Base-by-base conservation (phyloP, 2,113 vertebrate species). In the Pedetes capensis region DNA sequence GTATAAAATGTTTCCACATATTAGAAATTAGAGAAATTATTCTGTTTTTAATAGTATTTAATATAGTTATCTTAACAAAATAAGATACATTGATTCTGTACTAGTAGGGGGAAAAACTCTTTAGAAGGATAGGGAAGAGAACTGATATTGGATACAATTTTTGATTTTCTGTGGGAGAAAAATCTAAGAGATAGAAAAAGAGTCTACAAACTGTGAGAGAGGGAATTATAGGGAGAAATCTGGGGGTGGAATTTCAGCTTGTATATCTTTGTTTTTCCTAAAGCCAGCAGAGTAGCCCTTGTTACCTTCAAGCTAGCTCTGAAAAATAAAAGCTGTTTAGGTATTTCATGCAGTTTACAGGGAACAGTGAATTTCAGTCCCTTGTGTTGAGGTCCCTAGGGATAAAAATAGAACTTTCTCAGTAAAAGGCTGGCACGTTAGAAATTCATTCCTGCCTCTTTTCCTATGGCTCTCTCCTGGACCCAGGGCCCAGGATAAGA, bases 321-420 rank as follows among this genome's bases (percentile, higher is more conserved):
- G 64, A 90, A 87, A 95, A 88, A 88, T 79, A 78, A 93, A 95
- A 96, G 64, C 88, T 59, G 6, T 81, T 95, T 94, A 95, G 87
- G 81, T 92, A 92, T 76, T 96, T 92, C 95, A 90, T 53, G 27
- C 85, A 64, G 2, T 94, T 97, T 86, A 86, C 47, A 94, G 68
- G 89, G 78, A 93, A 93, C 92, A 82, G 51, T 93, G 95, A 94
- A 94, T 95, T 80, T 95, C 72, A 95, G 76, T 92, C 84, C 91
- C 90, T 85, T 53, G 93, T 82, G 89, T 87, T 66, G 88, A 83
- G 76, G 87, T 94, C 94, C 89, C 91, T 68, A 55, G 83, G 80
- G 78, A 96, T 39, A 79, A 71, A 89, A 93, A 81, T 63, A 93
- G 93, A 95, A 83, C 87, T 96, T 96, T 89, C 82, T 95, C 94